A percentile compares a stretch with the other conserved stretches of the same genome.
These are phyloP conservation scores for Pelosia muscerda DNA, from an alignment of 2,888 invertebrate species.

Conservation along the genomic window DNA sequence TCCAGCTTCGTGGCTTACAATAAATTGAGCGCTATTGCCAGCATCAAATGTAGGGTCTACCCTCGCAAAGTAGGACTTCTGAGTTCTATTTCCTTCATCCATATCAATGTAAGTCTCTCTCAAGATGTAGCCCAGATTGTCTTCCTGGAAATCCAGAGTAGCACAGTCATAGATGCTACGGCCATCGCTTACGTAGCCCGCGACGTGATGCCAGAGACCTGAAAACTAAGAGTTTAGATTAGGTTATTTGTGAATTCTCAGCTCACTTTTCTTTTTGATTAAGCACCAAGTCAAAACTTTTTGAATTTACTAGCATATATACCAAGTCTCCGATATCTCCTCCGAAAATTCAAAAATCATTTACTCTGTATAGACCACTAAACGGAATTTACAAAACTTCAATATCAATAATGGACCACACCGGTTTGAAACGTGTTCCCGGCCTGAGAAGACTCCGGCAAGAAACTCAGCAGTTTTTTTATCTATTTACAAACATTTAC, in stretches of 20 bases:
- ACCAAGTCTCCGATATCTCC: no score
- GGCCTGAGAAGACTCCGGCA: no score
- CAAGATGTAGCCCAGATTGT: constrained; percentile 77
- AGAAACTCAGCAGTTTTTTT: no score
- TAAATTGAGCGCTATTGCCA: constrained; percentile 75
- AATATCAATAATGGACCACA: no score
- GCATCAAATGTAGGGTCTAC: constrained; percentile 82
- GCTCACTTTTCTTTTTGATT: no score
- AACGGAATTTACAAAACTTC: no score
- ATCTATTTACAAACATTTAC: no score
- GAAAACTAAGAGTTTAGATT: constrained; percentile 67
- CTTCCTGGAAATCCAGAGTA: constrained; percentile 77
- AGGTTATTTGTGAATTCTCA: neutral
- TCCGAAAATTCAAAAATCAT: no score
- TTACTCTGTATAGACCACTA: no score
- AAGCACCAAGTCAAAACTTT: no score
- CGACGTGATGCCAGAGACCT: constrained; percentile 80
- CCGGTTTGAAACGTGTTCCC: no score
- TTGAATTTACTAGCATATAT: no score
- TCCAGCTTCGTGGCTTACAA: constrained; percentile 78
- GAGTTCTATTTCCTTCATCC: constrained; percentile 73
- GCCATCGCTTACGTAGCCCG: constrained; percentile 77
- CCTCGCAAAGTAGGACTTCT: constrained; percentile 78
- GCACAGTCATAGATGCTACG: constrained; percentile 76
- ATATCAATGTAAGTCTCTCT: constrained; percentile 74